Base-by-base conservation (phyloP, 2,797 vertebrate species). In the Anomalospiza imberbis region DNA sequence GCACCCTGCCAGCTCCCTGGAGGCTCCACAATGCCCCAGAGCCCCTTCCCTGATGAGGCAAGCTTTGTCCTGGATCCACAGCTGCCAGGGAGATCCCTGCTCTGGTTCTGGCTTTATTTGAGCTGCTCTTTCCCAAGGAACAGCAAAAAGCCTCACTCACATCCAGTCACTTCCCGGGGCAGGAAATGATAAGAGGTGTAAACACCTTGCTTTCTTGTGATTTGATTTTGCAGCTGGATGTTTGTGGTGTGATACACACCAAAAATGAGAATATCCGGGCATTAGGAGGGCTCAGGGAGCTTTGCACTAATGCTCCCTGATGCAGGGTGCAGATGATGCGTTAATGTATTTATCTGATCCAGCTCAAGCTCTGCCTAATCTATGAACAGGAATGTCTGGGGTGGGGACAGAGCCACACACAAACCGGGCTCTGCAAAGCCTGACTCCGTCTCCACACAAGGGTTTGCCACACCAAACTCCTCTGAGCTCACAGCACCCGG, bases 341-440 rank as follows among this genome's bases (percentile, higher is more conserved):
- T 72, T 95, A 93, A 96, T 94, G 93, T 83, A 81, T 91, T 92
- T 92, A 95, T 91, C 87, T 94, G 86, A 97, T 95, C 94, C 94
- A 75, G 58, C 68, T 94, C 86, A 85, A 89, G 88, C 93, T 74
- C 68, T 88, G 72, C 77, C 68, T 94, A 85, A 96, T 93, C 91
- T 91, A 88, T 96, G 85, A 89, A 71, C 72, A 53, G 58, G 60
- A 89, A 66, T 58, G 73, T 82, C 61, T 28, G 87, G 70, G 78
- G 53, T 74, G 75, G 58, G 54, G 57, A 81, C 32, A 45, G 81
- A 91, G 65, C 14, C 81, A 80, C 71, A 65, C 31, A 91, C 54
- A 29, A 62, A 75, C 66, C 72, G 62, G 88, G 81, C 72, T 70
- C 54, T 63, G 67, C 61, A 76, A 51, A 77, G 71, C 84, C 67